These are phyloP conservation scores for Riparia riparia DNA, from an alignment of 2,113 vertebrate species.

Conservation along the genomic window DNA sequence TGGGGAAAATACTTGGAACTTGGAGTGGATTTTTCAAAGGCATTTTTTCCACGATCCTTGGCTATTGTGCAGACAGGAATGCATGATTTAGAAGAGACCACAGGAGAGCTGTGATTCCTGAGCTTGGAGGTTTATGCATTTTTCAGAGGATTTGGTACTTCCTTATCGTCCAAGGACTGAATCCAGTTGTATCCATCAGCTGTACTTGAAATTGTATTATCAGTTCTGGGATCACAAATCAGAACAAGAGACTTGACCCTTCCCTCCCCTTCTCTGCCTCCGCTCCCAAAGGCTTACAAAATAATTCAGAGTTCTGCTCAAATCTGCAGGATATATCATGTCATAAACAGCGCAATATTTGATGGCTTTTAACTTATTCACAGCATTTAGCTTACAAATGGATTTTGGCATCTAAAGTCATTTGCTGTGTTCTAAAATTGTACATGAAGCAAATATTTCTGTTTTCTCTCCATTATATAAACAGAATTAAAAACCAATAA, in stretches of 20 bases:
- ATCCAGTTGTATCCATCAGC: background rate
- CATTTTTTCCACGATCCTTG: background rate
- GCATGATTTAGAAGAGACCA: background rate
- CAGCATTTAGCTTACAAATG: background rate
- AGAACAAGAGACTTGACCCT: background rate
- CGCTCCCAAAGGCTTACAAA: background rate
- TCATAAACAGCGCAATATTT: background rate
- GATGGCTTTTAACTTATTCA: background rate
- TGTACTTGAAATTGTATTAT: background rate
- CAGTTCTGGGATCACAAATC: background rate
- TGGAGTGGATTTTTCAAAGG: background rate
- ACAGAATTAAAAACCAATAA: background rate
- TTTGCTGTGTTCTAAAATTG: background rate
- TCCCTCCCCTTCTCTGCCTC: background rate
- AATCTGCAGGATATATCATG: background rate
- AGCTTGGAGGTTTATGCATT: background rate
- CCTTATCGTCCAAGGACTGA: background rate
- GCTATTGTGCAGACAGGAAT: background rate
- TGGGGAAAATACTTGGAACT: conserved; percentile 14
- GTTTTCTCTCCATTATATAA: background rate
- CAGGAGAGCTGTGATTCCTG: background rate
- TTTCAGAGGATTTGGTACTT: background rate
- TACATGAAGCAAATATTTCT: background rate
- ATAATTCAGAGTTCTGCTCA: background rate
- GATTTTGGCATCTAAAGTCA: background rate